Evolutionary conservation across 2,888 invertebrate genomes (phyloP).

Genomic region (Axea sp.): DNA sequence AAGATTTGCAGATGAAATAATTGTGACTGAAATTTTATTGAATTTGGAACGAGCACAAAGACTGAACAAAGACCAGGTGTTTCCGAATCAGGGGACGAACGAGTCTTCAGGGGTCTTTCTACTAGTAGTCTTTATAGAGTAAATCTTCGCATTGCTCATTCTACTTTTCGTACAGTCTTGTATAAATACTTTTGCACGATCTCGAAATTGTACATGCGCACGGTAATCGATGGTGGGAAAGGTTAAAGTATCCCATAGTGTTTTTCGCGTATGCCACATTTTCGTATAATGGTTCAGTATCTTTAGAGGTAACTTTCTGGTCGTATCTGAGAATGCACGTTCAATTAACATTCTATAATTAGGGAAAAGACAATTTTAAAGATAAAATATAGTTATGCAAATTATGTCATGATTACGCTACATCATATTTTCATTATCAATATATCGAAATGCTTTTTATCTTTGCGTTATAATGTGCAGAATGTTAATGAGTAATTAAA

Average conservation of each 20-base stretch:
- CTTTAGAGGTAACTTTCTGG: too few species aligned
- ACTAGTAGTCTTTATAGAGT: slow-evolving; percentile 58
- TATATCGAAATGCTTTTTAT: too few species aligned
- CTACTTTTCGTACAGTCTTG: slow-evolving; percentile 35
- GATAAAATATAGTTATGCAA: too few species aligned
- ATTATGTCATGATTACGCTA: too few species aligned
- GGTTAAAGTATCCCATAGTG: slow-evolving; percentile 43
- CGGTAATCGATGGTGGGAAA: slow-evolving; percentile 45
- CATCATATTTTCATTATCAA: too few species aligned
- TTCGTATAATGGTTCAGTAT: slow-evolving; percentile 6
- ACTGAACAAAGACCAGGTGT: slow-evolving; percentile 74
- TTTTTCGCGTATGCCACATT: slow-evolving; percentile 45
- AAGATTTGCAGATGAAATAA: slow-evolving; percentile 23
- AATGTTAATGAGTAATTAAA: too few species aligned
- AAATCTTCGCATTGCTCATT: slow-evolving; percentile 50
- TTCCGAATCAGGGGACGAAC: slow-evolving; percentile 71
- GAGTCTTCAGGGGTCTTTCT: slow-evolving; percentile 64
- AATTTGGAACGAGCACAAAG: slow-evolving; percentile 63
- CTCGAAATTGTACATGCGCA: slow-evolving; percentile 23
- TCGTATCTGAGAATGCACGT: too few species aligned
- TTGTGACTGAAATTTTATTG: slow-evolving; percentile 50
- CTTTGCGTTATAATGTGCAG: too few species aligned
- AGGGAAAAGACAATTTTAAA: too few species aligned
- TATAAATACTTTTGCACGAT: slow-evolving; percentile 36
- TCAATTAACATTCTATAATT: background rate